These are phyloP conservation scores for Plumapathes pennacea DNA, from an alignment of 92 coral and sea anemone species.

Conservation along the genomic window DNA sequence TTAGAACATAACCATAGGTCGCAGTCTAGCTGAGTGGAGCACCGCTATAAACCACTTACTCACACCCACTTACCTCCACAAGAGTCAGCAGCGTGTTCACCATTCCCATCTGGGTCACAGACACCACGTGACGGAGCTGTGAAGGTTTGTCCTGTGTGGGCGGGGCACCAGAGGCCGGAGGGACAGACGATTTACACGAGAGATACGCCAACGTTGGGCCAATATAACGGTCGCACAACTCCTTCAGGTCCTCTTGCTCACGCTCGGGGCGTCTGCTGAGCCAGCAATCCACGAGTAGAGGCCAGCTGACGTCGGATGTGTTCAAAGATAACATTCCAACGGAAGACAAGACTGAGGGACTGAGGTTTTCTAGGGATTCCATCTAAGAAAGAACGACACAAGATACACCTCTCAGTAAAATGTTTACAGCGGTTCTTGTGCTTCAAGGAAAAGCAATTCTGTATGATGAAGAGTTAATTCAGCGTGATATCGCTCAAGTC, in stretches of 20 bases:
- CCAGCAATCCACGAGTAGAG: constrained; percentile 90
- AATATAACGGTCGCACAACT: constrained; percentile 89
- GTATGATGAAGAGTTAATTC: no score
- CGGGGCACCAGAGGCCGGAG: constrained; percentile 84
- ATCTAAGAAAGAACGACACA: constrained; percentile 39
- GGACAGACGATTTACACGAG: constrained; percentile 79
- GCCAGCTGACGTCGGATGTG: constrained; percentile 91
- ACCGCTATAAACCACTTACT: no score
- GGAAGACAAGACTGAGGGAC: constrained; percentile 86
- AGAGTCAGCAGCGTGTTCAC: constrained; percentile 81
- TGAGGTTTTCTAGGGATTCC: constrained; percentile 80
- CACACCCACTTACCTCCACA: constrained; percentile 76
- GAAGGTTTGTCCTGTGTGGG: constrained; percentile 85
- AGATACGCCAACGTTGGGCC: constrained; percentile 84
- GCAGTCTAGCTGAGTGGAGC: no score
- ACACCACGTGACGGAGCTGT: constrained; percentile 82
- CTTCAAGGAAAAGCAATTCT: no score
- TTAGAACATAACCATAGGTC: no score
- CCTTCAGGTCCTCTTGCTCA: constrained; percentile 76
- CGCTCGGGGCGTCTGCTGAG: constrained; percentile 84
- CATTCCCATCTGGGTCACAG: constrained; percentile 91
- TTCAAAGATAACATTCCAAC: constrained; percentile 87
- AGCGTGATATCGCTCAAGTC: no score
- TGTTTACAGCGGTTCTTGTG: no score
- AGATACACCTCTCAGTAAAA: no score